Evolutionary conservation across 2,113 vertebrate genomes (phyloP).

Genomic region (Nycticebus coucang): DNA sequence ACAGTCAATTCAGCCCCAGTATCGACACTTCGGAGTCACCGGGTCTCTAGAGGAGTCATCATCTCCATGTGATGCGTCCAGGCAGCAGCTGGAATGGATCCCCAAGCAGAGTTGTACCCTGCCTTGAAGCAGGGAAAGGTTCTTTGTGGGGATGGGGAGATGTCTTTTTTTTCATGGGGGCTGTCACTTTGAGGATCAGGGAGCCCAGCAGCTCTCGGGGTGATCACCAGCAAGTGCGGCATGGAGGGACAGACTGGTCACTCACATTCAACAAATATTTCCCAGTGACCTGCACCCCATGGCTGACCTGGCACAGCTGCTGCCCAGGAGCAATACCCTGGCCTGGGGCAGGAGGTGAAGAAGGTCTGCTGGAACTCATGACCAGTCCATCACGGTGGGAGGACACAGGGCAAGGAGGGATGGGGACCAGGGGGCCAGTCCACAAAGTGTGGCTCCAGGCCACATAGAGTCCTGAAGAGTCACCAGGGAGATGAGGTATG

Average conservation of each 20-base stretch:
- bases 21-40: background rate
- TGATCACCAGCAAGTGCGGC: background rate
- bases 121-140: background rate
- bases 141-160: background rate
- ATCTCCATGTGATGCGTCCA: rapidly evolving
- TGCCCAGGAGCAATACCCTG: too few species aligned
- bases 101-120: conserved; percentile 33
- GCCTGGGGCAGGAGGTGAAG: background rate
- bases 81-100: background rate
- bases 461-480: background rate
- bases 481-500: background rate
- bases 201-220: background rate
- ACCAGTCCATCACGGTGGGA: rapidly evolving
- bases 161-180: rapidly evolving
- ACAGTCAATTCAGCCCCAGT: conserved; percentile 62
- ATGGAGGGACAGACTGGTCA: background rate
- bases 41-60: background rate
- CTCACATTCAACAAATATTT: background rate
- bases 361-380: background rate
- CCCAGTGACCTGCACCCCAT: background rate
- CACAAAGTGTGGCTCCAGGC: rapidly evolving
- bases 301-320: too few species aligned
- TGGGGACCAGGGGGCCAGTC: background rate
- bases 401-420: background rate
- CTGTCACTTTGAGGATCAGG: rapidly evolving